Evolutionary conservation across 2,113 vertebrate genomes (phyloP), one percentile per base, ranked within the genome.

Genomic region (Psittacus erithacus): DNA sequence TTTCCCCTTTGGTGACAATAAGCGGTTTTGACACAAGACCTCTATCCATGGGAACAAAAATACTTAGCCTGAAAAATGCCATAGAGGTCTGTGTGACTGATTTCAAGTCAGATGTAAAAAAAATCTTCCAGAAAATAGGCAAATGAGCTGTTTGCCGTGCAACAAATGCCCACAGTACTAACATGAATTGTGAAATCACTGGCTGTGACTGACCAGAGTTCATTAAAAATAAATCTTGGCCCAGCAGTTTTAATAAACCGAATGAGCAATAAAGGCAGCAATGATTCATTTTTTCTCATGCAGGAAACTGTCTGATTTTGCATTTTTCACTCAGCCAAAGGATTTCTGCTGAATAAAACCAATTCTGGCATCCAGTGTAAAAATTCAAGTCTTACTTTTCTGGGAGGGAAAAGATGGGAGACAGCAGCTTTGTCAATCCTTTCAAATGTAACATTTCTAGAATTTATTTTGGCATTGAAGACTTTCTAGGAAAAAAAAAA

Each of bases 191-290:
- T 68, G 92, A 95, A 97, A 97, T 95, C 86, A 47, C 82, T 91
- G 86, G 50, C 90, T 94, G 75, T 93, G 89, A 90, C 89, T 91
- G 90, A 96, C 92, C 91, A 93, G 94, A 94, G 82, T 96, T 97
- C 94, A 97, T 94, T 93, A 96, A 96, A 97, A 89, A 93, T 88
- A 96, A 95, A 95, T 95, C 88, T 94, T 93, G 96, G 69, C 86
- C 93, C 69, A 89, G 83, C 44, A 88, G 62, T 79, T 83, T 94
- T 91, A 92, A 94, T 91, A 92, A 96, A 92, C 2, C 29, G 55
- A 95, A 88, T 74, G 47, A 96, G 87, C 88, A 94, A 92, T 89
- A 88, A 94, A 87, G n/a, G 60, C 80, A 92, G 50, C 43, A 87
- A 78, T 63, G 80, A 88, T 92, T 91, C 9, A 29, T 53, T 82